Evolutionary conservation across 2,113 vertebrate genomes (phyloP).

Genomic region (Anguilla rostrata): DNA sequence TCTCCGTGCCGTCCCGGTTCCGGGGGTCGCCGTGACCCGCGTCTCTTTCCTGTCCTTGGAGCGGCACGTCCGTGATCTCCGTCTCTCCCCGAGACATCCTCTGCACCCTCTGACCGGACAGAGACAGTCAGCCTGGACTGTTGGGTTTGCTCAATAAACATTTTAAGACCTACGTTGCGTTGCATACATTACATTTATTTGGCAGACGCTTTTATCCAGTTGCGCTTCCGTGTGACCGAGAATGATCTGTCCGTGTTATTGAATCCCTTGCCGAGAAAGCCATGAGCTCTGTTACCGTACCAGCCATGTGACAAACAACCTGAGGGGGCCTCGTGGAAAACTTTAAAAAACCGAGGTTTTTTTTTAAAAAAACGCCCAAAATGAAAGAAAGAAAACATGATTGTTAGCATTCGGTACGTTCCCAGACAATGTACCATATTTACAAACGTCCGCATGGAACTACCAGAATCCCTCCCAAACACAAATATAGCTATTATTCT

Average conservation of each 20-base stretch:
- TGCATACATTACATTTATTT: neutral
- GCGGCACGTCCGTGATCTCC: slow-evolving; percentile 53
- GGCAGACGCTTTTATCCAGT: no score
- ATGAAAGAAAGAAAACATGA: no score
- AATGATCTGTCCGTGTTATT: neutral
- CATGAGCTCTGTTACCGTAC: no score
- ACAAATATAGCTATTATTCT: neutral
- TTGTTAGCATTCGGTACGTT: neutral
- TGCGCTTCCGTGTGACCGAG: no score
- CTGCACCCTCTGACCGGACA: slow-evolving; percentile 32
- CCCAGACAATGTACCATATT: neutral
- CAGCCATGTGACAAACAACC: neutral
- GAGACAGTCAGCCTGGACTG: neutral
- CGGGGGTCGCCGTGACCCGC: neutral
- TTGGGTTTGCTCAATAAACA: no score
- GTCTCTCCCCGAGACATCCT: slow-evolving; percentile 41
- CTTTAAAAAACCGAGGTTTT: neutral
- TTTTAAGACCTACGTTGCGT: no score
- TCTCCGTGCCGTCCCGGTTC: slow-evolving; percentile 28
- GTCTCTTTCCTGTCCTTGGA: slow-evolving; percentile 6
- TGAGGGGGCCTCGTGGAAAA: no score
- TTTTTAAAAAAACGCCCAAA: neutral
- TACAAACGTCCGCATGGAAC: neutral
- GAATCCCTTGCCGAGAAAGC: neutral
- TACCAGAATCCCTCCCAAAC: neutral